These are phyloP conservation scores for Plagodis dolabraria DNA, from an alignment of 2,888 invertebrate genomes.

Conservation along the genomic window DNA sequence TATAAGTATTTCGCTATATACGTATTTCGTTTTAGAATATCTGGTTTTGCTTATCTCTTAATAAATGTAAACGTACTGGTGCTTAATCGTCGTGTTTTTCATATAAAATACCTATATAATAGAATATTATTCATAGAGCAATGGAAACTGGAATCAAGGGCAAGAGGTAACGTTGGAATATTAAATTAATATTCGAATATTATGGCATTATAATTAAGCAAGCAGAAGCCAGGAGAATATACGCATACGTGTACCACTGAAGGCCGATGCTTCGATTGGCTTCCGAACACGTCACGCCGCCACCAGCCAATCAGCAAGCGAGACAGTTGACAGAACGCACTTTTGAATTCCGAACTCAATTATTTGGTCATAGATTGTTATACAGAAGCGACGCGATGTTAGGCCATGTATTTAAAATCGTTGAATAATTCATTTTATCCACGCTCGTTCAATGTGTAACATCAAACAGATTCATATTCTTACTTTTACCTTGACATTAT, in stretches of 20 bases:
- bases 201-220: conserved; percentile 24
- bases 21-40: too few species aligned
- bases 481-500: conserved; percentile 15
- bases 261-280: conserved; percentile 52
- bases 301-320: conserved; percentile 43
- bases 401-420: conserved; percentile 19
- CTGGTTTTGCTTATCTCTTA: too few species aligned
- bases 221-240: conserved; percentile 41
- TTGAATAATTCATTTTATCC: conserved; percentile 29
- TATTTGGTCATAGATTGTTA: conserved; percentile 41
- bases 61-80: too few species aligned
- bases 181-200: conserved; percentile 20
- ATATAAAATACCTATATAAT: too few species aligned
- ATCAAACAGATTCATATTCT: conserved; percentile 31
- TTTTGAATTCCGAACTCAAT: conserved; percentile 44
- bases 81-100: too few species aligned
- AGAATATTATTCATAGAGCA: too few species aligned
- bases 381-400: conserved; percentile 28
- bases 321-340: conserved; percentile 43
- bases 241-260: conserved; percentile 42
- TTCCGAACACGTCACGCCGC: conserved; percentile 46
- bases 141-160: background rate
- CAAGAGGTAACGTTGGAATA: conserved; percentile 10
- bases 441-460: conserved; percentile 27
- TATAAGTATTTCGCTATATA: too few species aligned